Conservation (phyloP, 2,797 vertebrate species). For the Pagetopsis macropterus region DNA sequence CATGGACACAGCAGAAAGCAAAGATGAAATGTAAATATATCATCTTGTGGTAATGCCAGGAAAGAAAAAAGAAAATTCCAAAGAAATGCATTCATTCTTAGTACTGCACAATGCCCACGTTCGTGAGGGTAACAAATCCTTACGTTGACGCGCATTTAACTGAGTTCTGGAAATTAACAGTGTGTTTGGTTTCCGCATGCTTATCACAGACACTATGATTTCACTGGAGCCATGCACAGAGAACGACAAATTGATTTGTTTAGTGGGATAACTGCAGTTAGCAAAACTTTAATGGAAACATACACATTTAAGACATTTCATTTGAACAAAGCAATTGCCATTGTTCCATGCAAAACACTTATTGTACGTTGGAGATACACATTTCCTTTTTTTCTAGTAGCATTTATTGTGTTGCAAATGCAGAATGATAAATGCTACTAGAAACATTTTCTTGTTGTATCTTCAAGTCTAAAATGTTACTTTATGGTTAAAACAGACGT, state of each 20-base stretch:
- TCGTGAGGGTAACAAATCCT: neutral
- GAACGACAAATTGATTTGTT: neutral
- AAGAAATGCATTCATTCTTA: neutral
- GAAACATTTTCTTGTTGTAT: neutral
- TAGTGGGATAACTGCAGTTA: constrained; percentile 7
- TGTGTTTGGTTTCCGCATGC: neutral
- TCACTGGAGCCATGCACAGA: neutral
- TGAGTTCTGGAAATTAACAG: neutral
- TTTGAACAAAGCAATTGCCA: neutral
- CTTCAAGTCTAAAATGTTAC: neutral
- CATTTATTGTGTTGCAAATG: too few relatives aligned
- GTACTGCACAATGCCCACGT: neutral
- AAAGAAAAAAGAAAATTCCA: neutral
- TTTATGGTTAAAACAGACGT: neutral
- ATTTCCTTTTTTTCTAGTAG: too few relatives aligned
- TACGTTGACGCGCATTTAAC: neutral
- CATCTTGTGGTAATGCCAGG: neutral
- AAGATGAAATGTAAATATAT: neutral
- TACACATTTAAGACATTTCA: neutral
- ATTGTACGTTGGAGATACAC: too few relatives aligned
- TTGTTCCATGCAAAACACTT: neutral
- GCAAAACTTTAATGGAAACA: neutral
- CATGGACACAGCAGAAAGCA: neutral
- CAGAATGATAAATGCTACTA: neutral
- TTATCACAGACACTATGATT: neutral